These are phyloP conservation scores for Datnioides undecimradiatus DNA, from an alignment of 2,113 vertebrate genomes.

Conservation along the genomic window DNA sequence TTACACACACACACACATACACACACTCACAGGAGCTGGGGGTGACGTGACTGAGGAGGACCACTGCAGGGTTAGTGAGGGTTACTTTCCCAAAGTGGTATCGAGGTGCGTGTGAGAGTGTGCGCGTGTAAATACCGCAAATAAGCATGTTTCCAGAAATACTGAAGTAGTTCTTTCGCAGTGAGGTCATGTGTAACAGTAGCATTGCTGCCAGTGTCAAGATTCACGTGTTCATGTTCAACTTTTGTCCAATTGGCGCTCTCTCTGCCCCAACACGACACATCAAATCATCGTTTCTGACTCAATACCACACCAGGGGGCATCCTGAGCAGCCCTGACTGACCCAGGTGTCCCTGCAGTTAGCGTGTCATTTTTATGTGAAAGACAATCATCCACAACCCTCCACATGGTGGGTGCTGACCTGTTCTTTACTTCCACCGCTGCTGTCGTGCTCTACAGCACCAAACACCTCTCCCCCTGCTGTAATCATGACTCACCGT, in stretches of 20 bases:
- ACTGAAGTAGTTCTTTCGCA: not conserved
- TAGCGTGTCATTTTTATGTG: not conserved
- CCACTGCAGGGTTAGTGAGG: not conserved
- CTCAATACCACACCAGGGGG: not conserved
- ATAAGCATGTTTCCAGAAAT: not conserved
- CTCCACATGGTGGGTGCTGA: too few relatives aligned
- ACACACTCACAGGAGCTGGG: not conserved
- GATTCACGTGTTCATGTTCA: not conserved
- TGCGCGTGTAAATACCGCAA: too few relatives aligned
- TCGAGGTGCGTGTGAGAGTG: not conserved
- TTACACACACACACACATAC: conserved; percentile 3
- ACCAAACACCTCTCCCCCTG: not conserved
- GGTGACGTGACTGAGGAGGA: conserved; percentile 12
- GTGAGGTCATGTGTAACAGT: not conserved
- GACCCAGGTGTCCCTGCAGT: not conserved
- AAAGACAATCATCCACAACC: too few relatives aligned
- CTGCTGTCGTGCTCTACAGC: not conserved
- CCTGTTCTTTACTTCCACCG: too few relatives aligned
- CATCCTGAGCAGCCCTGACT: not conserved
- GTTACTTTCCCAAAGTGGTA: not conserved
- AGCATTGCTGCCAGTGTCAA: not conserved
- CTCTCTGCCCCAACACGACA: not conserved
- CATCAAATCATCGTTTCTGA: not conserved
- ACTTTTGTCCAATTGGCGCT: not conserved
- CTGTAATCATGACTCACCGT: not conserved